phyloP scores from a whole-genome alignment of 2,113 vertebrate genomes.

The Gopherus flavomarginatus region DNA sequence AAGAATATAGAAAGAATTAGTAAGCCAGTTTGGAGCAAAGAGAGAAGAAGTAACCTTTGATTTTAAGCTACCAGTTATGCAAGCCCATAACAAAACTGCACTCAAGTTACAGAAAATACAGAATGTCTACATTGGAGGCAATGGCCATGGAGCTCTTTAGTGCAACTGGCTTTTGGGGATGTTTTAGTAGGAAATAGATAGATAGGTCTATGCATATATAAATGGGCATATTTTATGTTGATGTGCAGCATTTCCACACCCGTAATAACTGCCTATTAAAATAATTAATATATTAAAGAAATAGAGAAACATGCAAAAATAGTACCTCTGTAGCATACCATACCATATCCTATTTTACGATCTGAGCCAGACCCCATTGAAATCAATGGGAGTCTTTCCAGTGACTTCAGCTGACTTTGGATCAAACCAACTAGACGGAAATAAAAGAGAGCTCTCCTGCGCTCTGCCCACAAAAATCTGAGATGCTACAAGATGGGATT shows the following conservation, averaged over 20 bases:
- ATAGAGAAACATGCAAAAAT: not conserved
- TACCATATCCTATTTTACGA: rapidly evolving
- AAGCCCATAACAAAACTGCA: slow-evolving; percentile 2
- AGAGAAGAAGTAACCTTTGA: not conserved
- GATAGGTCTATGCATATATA: rapidly evolving
- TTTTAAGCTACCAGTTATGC: not conserved
- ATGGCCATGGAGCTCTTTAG: not conserved
- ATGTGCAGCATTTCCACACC: not conserved
- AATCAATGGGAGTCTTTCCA: not conserved
- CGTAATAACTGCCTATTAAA: not conserved
- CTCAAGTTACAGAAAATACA: not conserved
- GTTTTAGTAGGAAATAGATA: not conserved
- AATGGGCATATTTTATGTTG: not conserved
- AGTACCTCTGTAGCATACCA: not conserved
- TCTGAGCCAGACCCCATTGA: not conserved
- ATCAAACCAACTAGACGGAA: not conserved
- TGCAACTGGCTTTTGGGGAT: not conserved
- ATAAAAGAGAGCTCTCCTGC: not conserved
- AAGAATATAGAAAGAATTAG: slow-evolving; percentile 24
- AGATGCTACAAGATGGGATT: not conserved
- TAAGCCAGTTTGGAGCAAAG: not conserved
- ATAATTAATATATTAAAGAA: not conserved
- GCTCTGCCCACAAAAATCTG: not conserved
- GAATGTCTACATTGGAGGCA: not conserved
- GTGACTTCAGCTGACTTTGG: not conserved